A percentile compares a stretch with the other conserved stretches of the same genome.
Evolutionary conservation across 2,888 invertebrate species (phyloP).

Genomic region (Diaperis boleti): DNA sequence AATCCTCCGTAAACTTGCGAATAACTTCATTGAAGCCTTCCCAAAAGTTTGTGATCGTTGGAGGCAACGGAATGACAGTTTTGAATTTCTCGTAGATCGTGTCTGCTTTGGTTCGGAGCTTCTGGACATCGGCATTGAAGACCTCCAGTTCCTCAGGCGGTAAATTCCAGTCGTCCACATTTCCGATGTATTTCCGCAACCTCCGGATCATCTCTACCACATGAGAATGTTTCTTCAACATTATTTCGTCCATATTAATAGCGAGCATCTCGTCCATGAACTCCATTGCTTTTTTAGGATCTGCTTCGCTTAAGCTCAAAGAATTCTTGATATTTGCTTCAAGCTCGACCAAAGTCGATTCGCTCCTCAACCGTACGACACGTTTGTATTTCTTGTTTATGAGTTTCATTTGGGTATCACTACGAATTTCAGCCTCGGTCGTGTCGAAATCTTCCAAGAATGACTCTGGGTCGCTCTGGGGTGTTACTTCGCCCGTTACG

Average conservation of each 20-base stretch:
- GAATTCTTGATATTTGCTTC: constrained; percentile 77
- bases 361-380: constrained; percentile 74
- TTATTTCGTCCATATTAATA: constrained; percentile 74
- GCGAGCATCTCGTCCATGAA: constrained; percentile 73
- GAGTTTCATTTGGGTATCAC: constrained; percentile 68
- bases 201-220: constrained; percentile 82
- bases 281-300: constrained; percentile 79
- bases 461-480: constrained; percentile 60
- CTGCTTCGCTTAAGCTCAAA: constrained; percentile 76
- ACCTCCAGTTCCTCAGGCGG: constrained; percentile 71
- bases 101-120: constrained; percentile 79
- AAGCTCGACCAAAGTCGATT: constrained; percentile 74
- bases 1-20: constrained; percentile 75
- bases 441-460: constrained; percentile 74
- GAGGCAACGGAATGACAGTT: constrained; percentile 73
- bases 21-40: constrained; percentile 78
- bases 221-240: constrained; percentile 85
- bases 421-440: constrained; percentile 72
- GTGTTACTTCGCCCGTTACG: constrained; percentile 64
- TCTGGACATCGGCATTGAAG: constrained; percentile 77
- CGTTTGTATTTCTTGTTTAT: constrained; percentile 70
- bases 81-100: constrained; percentile 71
- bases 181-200: constrained; percentile 83
- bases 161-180: constrained; percentile 81
- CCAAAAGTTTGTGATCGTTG: constrained; percentile 76